A percentile compares a stretch with the other conserved stretches of the same genome.
Conservation (phyloP, 2,797 vertebrate species). For the Miichthys miiuy region DNA sequence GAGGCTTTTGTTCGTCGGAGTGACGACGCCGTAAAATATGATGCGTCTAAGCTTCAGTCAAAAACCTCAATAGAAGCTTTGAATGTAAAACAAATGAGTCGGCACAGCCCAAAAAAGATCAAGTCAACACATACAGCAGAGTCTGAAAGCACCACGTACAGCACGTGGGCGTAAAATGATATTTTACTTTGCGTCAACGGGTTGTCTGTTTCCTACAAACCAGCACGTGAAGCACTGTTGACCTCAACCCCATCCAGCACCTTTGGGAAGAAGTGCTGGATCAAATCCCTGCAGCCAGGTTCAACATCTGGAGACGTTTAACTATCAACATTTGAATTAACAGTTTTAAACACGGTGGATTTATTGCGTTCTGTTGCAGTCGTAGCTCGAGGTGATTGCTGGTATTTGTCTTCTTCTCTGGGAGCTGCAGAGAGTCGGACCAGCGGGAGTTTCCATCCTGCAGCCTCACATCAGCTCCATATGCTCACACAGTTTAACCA, state of each 20-base stretch:
- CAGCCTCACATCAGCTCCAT: slow-evolving; percentile 3
- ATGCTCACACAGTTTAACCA: not conserved
- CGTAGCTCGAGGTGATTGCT: not conserved
- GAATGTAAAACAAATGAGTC: no score
- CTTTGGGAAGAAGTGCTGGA: not conserved
- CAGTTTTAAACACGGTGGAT: not conserved
- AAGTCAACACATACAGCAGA: no score
- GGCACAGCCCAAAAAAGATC: no score
- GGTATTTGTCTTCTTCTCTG: not conserved
- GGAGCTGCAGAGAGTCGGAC: not conserved
- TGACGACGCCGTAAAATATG: no score
- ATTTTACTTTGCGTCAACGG: no score
- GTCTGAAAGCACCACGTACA: no score
- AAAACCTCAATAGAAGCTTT: no score
- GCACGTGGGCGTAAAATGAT: no score
- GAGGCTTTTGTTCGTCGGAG: no score
- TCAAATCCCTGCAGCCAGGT: not conserved
- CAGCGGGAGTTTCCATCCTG: slow-evolving; percentile 2
- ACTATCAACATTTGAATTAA: not conserved
- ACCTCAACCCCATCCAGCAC: not conserved
- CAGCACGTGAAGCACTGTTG: no score
- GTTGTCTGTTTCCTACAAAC: no score
- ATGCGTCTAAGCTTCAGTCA: no score
- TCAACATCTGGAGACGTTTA: not conserved
- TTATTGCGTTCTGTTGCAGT: not conserved